Conservation (phyloP, 2,888 invertebrate species). For the Ophion costatus region DNA sequence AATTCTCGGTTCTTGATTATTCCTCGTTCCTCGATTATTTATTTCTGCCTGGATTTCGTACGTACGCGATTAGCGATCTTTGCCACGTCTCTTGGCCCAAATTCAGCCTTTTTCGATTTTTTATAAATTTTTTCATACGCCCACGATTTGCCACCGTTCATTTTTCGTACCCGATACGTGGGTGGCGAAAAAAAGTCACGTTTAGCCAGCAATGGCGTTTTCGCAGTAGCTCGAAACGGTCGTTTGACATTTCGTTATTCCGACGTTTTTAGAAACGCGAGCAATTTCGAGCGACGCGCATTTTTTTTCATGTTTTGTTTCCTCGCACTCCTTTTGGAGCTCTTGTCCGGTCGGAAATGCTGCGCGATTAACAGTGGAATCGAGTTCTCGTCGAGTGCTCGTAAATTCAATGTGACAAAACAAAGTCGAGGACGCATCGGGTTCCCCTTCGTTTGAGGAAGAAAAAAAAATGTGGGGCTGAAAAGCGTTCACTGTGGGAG, state of each 20-base stretch:
- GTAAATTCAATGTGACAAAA: conserved; percentile 1
- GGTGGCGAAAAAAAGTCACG: neutral
- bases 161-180: neutral
- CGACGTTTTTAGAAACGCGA: neutral
- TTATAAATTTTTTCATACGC: neutral
- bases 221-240: neutral
- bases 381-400: neutral
- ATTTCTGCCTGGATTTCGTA: conserved; percentile 15
- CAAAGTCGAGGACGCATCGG: conserved; percentile 11
- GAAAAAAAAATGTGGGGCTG: neutral
- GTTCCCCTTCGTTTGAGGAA: neutral
- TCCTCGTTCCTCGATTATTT: too few species aligned
- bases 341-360: neutral
- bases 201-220: neutral
- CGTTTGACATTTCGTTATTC: neutral
- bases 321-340: neutral
- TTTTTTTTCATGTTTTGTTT: neutral
- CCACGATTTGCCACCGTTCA: neutral
- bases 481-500: neutral
- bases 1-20: too few species aligned
- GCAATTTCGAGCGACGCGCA: neutral
- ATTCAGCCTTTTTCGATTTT: neutral
- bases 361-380: conserved; percentile 1
- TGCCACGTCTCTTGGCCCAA: neutral
- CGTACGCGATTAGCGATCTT: neutral